phyloP scores from a whole-genome alignment of 2,888 invertebrate species.

The Odontothrips loti region DNA sequence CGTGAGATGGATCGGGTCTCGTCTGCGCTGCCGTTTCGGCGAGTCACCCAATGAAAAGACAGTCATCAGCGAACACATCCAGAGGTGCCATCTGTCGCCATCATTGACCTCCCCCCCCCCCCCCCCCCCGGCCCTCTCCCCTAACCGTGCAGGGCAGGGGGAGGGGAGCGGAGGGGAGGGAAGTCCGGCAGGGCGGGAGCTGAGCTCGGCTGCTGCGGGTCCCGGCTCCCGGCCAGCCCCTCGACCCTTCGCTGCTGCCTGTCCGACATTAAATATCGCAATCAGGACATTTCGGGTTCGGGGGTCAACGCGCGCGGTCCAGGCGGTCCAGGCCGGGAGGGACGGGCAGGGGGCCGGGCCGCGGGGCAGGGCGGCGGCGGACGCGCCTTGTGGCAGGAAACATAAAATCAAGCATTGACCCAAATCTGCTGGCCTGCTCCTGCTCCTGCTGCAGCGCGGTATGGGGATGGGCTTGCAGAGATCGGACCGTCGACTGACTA shows the following conservation, averaged over 20 bases:
- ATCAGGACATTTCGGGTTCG: too few relatives aligned
- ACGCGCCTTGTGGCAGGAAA: constrained; percentile 12
- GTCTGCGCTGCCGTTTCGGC: too few relatives aligned
- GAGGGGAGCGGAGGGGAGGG: background rate
- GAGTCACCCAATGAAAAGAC: too few relatives aligned
- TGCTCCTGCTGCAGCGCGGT: background rate
- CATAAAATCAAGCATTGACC: constrained; percentile 23
- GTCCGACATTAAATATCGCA: too few relatives aligned
- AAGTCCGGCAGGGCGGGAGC: too few relatives aligned
- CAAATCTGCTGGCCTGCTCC: background rate
- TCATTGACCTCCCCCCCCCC: background rate
- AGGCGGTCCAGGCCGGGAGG: too few relatives aligned
- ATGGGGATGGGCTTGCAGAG: background rate
- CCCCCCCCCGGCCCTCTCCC: background rate
- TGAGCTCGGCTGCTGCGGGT: too few relatives aligned
- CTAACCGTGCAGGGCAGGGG: background rate
- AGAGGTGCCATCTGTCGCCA: background rate
- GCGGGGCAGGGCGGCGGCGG: background rate
- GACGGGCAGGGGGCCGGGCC: background rate
- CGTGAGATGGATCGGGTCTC: too few relatives aligned
- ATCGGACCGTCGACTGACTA: background rate
- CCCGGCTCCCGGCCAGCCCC: too few relatives aligned
- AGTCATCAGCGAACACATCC: background rate
- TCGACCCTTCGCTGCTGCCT: too few relatives aligned
- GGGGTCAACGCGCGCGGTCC: background rate